Conservation (phyloP, 2,113 vertebrate species). For the Chaenogobius annularis region DNA sequence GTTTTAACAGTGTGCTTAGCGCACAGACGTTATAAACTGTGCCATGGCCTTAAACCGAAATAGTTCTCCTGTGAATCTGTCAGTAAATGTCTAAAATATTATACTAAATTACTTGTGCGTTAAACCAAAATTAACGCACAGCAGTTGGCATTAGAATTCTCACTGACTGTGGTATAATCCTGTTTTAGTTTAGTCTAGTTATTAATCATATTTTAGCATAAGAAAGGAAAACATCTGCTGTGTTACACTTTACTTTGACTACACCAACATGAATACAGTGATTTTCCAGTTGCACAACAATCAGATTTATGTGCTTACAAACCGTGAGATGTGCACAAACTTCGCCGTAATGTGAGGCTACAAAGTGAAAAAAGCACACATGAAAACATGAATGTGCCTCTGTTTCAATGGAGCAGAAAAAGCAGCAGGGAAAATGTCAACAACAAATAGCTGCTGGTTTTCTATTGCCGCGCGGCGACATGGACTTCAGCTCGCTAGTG, state of each 20-base stretch:
- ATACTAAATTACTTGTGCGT: too few species aligned
- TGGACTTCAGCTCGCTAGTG: constrained; percentile 62
- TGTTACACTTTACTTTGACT: constrained; percentile 24
- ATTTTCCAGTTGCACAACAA: constrained; percentile 28
- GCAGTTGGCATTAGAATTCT: too few species aligned
- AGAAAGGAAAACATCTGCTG: not conserved
- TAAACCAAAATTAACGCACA: too few species aligned
- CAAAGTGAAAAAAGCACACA: constrained; percentile 34
- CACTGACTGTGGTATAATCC: too few species aligned
- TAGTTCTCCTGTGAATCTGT: too few species aligned
- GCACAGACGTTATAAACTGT: too few species aligned
- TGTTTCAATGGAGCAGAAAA: constrained; percentile 68
- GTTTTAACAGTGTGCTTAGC: too few species aligned
- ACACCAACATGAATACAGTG: constrained; percentile 53
- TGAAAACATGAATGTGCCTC: constrained; percentile 48
- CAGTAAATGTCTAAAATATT: too few species aligned
- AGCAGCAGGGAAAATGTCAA: constrained; percentile 66
- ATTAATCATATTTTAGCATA: too few species aligned
- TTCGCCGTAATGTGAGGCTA: constrained; percentile 35
- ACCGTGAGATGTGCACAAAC: constrained; percentile 49
- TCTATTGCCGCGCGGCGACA: constrained; percentile 58
- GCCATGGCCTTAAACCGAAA: too few species aligned
- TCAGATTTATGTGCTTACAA: constrained; percentile 30
- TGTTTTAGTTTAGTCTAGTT: too few species aligned
- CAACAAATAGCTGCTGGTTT: constrained; percentile 73